phyloP scores from a whole-genome alignment of 2,888 invertebrate species.

The Ypsolopha scabrella region DNA sequence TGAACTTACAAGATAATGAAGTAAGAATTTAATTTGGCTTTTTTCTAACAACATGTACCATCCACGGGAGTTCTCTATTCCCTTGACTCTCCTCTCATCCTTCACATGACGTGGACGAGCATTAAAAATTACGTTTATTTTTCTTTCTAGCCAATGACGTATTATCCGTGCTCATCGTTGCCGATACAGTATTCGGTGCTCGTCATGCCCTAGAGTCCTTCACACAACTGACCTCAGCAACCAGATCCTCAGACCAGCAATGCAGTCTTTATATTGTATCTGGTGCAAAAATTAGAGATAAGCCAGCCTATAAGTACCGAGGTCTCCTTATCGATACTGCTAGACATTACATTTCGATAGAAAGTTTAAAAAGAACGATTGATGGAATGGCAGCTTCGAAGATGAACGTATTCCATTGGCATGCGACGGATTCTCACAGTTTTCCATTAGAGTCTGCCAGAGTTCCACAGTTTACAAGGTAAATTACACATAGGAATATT shows the following conservation, averaged over 20 bases:
- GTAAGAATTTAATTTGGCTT: too few relatives aligned
- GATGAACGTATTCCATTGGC: slow-evolving; percentile 95
- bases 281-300: slow-evolving; percentile 77
- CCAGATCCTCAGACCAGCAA: slow-evolving; percentile 19
- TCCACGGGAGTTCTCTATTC: too few relatives aligned
- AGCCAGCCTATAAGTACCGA: slow-evolving; percentile 85
- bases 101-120: too few relatives aligned
- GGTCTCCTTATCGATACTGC: slow-evolving; percentile 91
- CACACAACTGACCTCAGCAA: slow-evolving; percentile 72
- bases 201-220: slow-evolving; percentile 84
- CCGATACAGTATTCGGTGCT: slow-evolving; percentile 77
- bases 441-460: slow-evolving; percentile 87
- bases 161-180: slow-evolving; percentile 60
- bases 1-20: too few relatives aligned
- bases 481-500: too few relatives aligned
- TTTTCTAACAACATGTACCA: too few relatives aligned
- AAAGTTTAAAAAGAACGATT: slow-evolving; percentile 76
- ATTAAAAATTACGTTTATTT: neutral
- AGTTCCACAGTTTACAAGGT: slow-evolving; percentile 81
- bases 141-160: slow-evolving; percentile 3
- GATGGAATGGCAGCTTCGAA: slow-evolving; percentile 91
- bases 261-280: slow-evolving; percentile 73
- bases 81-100: too few relatives aligned
- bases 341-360: slow-evolving; percentile 85
- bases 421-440: slow-evolving; percentile 90